phyloP scores from a whole-genome alignment of 2,888 invertebrate genomes.

The Thera obeliscata region DNA sequence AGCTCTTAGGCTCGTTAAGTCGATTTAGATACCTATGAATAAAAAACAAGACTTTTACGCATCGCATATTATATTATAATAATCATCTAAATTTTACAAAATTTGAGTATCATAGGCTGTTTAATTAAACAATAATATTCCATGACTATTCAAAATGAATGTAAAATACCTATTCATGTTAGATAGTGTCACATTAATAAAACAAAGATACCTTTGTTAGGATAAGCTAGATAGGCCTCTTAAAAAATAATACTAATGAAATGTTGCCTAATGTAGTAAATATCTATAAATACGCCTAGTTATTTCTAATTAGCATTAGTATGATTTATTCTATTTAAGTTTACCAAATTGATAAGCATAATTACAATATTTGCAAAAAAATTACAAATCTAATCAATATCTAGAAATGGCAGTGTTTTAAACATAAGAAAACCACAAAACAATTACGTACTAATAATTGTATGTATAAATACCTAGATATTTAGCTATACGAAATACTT shows the following conservation, averaged over 20 bases:
- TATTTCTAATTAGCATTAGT: constrained; percentile 1
- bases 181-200: constrained; percentile 1
- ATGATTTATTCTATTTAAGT: constrained; percentile 5
- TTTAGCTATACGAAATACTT: constrained; percentile 15
- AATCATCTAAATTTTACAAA: constrained; percentile 23
- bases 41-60: constrained; percentile 4
- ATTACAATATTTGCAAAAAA: constrained; percentile 20
- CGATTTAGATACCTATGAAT: background rate
- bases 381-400: constrained; percentile 24
- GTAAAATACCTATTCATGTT: background rate
- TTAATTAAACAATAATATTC: constrained; percentile 23
- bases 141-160: constrained; percentile 28
- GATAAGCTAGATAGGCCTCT: constrained; percentile 30
- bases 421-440: constrained; percentile 18
- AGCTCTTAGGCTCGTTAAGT: no score
- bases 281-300: constrained; percentile 11
- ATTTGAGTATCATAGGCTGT: constrained; percentile 52
- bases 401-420: constrained; percentile 41
- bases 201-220: background rate
- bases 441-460: constrained; percentile 7
- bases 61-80: constrained; percentile 20
- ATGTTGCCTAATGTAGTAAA: constrained; percentile 1
- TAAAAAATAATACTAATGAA: constrained; percentile 26
- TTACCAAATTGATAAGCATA: constrained; percentile 18
- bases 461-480: constrained; percentile 22